Conservation (phyloP, 2,888 invertebrate genomes). For the Microchrysa polita region DNA sequence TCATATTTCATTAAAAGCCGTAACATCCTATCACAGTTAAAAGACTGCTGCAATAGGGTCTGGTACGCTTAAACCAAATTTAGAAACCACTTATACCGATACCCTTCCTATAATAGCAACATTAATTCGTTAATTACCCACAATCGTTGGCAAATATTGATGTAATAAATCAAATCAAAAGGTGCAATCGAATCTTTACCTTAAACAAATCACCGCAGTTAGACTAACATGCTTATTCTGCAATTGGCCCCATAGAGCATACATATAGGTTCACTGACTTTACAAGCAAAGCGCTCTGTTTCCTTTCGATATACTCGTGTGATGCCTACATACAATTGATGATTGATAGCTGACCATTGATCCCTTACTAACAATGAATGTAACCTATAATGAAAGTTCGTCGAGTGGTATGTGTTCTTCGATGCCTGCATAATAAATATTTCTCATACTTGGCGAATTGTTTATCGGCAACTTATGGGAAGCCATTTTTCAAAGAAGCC, state of each 20-base stretch:
- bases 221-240: neutral
- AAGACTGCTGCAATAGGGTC: too few species aligned
- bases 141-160: neutral
- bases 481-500: slow-evolving; percentile 37
- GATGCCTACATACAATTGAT: slow-evolving; percentile 12
- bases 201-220: neutral
- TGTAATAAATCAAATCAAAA: neutral
- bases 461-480: slow-evolving; percentile 42
- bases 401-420: neutral
- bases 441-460: slow-evolving; percentile 33
- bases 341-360: slow-evolving; percentile 36
- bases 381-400: slow-evolving; percentile 19
- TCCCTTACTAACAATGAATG: slow-evolving; percentile 31
- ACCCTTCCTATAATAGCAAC: too few species aligned
- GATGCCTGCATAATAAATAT: slow-evolving; percentile 28
- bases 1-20: too few species aligned
- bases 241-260: neutral
- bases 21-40: too few species aligned
- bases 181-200: neutral
- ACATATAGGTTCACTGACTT: slow-evolving; percentile 24
- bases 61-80: too few species aligned
- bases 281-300: neutral
- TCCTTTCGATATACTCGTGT: neutral
- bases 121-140: neutral
- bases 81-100: too few species aligned